A percentile compares a stretch with the other conserved stretches of the same genome.
Conservation (phyloP, 2,797 vertebrate genomes). For the Danio aesculapii region DNA sequence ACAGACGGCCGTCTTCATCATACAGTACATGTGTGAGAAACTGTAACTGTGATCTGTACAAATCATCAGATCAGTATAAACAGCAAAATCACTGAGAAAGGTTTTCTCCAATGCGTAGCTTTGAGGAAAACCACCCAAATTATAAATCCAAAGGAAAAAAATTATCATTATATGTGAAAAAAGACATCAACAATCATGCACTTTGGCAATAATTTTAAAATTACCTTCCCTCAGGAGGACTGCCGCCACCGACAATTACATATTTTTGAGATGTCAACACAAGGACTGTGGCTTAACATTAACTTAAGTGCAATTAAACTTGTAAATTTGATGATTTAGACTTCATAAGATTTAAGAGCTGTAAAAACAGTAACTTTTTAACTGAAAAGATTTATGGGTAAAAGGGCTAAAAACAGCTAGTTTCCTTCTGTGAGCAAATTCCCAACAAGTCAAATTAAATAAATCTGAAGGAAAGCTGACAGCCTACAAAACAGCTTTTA, state of each 20-base stretch:
- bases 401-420: neutral
- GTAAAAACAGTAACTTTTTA: neutral
- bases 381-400: neutral
- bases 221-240: neutral
- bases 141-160: neutral
- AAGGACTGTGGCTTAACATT: neutral
- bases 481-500: no score
- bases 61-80: conserved; percentile 31
- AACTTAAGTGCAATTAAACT: neutral
- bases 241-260: neutral
- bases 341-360: neutral
- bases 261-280: neutral
- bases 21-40: conserved; percentile 17
- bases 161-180: neutral
- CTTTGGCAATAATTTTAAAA: neutral
- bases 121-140: neutral
- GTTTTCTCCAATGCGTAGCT: neutral
- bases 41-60: conserved; percentile 7
- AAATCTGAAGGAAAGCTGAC: no score
- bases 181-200: neutral
- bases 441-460: neutral
- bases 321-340: neutral
- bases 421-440: neutral
- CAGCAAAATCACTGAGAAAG: conserved; percentile 37
- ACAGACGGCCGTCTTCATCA: conserved; percentile 32